These are phyloP conservation scores for Chauna torquata DNA, from an alignment of 2,113 vertebrate species.

Conservation along the genomic window DNA sequence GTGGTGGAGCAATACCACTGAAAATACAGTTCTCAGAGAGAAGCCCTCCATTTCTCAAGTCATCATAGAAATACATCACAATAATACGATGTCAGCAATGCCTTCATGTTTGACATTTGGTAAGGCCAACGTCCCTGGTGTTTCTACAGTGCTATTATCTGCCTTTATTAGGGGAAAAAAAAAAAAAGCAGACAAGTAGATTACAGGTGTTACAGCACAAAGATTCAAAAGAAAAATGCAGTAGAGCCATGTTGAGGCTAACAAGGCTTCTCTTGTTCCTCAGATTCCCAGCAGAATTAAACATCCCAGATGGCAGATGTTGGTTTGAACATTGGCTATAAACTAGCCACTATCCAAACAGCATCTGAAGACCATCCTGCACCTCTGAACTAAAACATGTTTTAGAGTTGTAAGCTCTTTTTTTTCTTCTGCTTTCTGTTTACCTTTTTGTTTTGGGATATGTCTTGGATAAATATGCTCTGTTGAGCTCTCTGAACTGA, in stretches of 20 bases:
- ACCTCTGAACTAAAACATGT: not conserved
- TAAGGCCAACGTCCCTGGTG: not conserved
- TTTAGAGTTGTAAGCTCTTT: not conserved
- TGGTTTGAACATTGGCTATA: not conserved
- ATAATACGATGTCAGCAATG: not conserved
- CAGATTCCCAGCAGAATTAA: not conserved
- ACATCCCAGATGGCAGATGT: not conserved
- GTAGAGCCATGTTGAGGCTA: not conserved
- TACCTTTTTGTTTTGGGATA: not conserved
- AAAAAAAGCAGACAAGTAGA: not conserved
- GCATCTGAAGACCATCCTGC: not conserved
- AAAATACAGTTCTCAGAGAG: not conserved
- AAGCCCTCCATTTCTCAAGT: not conserved
- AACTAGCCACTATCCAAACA: not conserved
- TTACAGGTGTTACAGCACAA: not conserved
- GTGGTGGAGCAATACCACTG: not conserved
- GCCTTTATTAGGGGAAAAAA: not conserved
- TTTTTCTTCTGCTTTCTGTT: not conserved
- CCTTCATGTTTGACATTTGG: not conserved
- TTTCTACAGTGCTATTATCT: not conserved
- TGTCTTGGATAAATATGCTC: not conserved
- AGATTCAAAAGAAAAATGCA: not conserved
- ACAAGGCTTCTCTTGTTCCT: not conserved
- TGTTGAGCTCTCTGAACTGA: not conserved
- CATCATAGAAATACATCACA: not conserved